Conservation (phyloP, 2,888 invertebrate genomes). For the Rhabditoides inermis region DNA sequence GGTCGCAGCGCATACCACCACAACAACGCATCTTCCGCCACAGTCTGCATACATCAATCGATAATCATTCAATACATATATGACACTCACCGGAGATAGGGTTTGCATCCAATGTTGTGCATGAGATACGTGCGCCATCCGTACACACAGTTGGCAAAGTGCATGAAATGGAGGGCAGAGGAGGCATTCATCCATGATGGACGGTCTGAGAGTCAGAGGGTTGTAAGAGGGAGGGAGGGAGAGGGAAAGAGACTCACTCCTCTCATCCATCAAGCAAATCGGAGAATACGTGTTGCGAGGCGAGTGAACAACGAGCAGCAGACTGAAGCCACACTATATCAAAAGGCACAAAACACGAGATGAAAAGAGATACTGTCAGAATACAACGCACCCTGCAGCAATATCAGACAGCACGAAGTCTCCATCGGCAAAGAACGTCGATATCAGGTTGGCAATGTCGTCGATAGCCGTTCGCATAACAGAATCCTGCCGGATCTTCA, state of each 20-base stretch:
- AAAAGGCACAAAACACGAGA: constrained; percentile 79
- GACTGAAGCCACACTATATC: constrained; percentile 79
- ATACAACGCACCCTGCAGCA: neutral
- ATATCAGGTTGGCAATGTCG: constrained; percentile 44
- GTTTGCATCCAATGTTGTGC: constrained; percentile 28
- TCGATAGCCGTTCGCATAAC: constrained; percentile 46
- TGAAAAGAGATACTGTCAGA: constrained; percentile 56
- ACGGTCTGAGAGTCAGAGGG: neutral
- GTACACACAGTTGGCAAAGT: constrained; percentile 74
- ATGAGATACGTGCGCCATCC: constrained; percentile 73
- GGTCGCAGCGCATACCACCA: constrained; percentile 20
- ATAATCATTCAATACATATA: too few relatives aligned
- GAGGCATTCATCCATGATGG: constrained; percentile 25
- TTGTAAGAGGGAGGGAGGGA: neutral
- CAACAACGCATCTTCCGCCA: constrained; percentile 28
- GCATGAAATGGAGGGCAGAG: constrained; percentile 54
- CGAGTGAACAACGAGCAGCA: constrained; percentile 64
- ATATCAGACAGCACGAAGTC: neutral
- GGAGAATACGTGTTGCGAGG: constrained; percentile 33
- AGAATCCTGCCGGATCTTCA: constrained; percentile 44
- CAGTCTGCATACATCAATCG: constrained; percentile 23
- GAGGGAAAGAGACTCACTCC: too few relatives aligned
- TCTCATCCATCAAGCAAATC: too few relatives aligned
- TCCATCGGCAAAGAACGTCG: constrained; percentile 47
- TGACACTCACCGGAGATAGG: too few relatives aligned